Evolutionary conservation across 2,113 vertebrate species (phyloP), one percentile per base, ranked within the genome.

Genomic region (Lagopus leucura): DNA sequence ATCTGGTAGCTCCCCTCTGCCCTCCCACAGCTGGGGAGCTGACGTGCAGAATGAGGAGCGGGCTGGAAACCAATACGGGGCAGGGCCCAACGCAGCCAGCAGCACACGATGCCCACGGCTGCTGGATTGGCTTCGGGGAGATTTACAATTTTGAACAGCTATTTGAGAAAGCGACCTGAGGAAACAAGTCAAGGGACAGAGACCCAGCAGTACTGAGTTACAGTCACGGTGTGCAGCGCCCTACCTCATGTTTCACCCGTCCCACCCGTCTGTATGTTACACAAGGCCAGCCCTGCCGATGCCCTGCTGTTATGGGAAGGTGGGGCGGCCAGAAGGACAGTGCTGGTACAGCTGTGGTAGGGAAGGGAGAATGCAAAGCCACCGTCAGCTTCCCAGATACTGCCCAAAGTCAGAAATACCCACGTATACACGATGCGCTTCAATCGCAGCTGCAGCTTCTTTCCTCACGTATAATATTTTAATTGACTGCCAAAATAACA

Each of bases 81-180:
- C 67, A 50, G 36, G 10, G 13, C 34, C 36, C 38, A 5, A 34
- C 8, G 28, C 27, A 13, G n/a, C 2, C 22, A 3, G 3, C 11
- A 13, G 57, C 15, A 5, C 28, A 17, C 36, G 22, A 52, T 64
- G 65, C 15, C 0, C 3, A 21, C 55, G 4, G 45, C 9, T 47
- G 1, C 8, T 11, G 5, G 24, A 5, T 45, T 55, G 32, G 52
- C 18, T 71, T 43, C 10, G 2, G 28, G 65, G 38, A 48, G 36
- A 96, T 88, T 94, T 88, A 86, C 90, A 90, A 93, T 78, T 81
- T 63, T 81, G 89, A 96, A 36, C 3, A 92, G 75, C 63, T 70
- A 80, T 7, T 21, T 90, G 79, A 90, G 82, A 91, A 87, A 93
- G 81, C 2, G 50, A 75, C 55, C 55, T 1, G 34, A 18, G 38